phyloP scores from a whole-genome alignment of 1,140 invertebrate genomes.

The Drosophila ananassae region DNA sequence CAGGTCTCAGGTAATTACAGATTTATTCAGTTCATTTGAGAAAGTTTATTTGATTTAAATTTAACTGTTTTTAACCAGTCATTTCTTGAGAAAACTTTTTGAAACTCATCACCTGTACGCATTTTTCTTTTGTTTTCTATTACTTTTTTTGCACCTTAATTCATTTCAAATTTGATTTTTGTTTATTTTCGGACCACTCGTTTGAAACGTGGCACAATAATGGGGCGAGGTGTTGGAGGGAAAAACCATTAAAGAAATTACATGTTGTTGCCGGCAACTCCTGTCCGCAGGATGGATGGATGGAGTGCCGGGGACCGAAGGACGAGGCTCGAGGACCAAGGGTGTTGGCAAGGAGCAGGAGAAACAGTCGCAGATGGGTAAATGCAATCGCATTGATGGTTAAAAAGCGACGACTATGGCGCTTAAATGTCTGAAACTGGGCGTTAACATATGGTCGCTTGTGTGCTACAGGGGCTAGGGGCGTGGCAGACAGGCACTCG shows the following conservation, averaged over 20 bases:
- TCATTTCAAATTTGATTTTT: slow-evolving; percentile 60
- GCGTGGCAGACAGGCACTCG: slow-evolving; percentile 27
- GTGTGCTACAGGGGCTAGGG: background rate
- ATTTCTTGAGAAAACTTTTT: too few species aligned
- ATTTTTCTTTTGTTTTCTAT: background rate
- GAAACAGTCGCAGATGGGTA: slow-evolving; percentile 25
- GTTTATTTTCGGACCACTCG: slow-evolving; percentile 51
- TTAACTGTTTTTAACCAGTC: too few species aligned
- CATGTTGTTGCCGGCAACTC: slow-evolving; percentile 53
- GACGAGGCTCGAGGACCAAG: slow-evolving; percentile 1
- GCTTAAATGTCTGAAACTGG: slow-evolving; percentile 69
- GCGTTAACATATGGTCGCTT: slow-evolving; percentile 35
- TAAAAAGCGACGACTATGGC: slow-evolving; percentile 68
- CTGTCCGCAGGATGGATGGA: slow-evolving; percentile 30
- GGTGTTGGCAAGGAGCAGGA: slow-evolving; percentile 12
- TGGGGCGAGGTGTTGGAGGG: slow-evolving; percentile 25
- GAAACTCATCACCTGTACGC: background rate
- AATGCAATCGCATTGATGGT: slow-evolving; percentile 78
- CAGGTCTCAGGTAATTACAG: too few species aligned
- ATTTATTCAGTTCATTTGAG: too few species aligned
- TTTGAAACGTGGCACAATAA: slow-evolving; percentile 17
- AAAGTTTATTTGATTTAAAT: too few species aligned
- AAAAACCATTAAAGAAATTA: slow-evolving; percentile 82
- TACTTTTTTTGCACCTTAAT: slow-evolving; percentile 64
- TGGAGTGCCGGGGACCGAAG: slow-evolving; percentile 7